Percentiles rank a stretch among this genome's conserved stretches.
These are phyloP conservation scores for Chionis minor DNA, from an alignment of 2,113 vertebrate genomes.

Conservation along the genomic window DNA sequence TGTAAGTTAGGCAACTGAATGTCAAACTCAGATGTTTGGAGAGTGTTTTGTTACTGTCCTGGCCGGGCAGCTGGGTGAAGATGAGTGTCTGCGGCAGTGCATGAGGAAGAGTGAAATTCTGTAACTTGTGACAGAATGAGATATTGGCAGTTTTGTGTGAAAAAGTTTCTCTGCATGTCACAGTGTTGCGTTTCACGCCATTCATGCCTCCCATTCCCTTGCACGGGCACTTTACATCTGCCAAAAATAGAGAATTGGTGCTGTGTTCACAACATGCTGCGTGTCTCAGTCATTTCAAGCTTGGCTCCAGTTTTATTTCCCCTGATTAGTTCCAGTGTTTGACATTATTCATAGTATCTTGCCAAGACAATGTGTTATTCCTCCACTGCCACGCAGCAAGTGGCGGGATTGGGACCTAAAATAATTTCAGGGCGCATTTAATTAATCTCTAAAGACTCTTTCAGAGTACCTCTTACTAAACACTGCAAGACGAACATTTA, in stretches of 20 bases:
- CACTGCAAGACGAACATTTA: fast-evolving
- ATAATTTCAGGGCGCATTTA: neutral
- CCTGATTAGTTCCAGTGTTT: neutral
- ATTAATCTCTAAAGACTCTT: neutral
- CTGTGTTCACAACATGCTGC: neutral
- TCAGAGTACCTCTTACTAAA: neutral
- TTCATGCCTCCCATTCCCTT: neutral
- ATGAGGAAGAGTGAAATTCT: fast-evolving
- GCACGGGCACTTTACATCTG: fast-evolving
- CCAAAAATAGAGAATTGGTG: neutral
- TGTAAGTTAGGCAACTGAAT: neutral
- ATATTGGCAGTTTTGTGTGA: neutral
- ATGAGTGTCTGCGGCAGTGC: fast-evolving
- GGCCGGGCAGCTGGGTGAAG: too few relatives aligned
- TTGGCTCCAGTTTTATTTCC: neutral
- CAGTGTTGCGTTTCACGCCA: neutral
- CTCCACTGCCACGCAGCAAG: neutral
- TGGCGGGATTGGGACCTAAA: neutral
- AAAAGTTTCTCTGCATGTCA: neutral
- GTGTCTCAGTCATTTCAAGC: neutral
- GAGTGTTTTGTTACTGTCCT: neutral
- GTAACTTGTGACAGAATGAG: neutral
- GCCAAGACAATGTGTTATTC: neutral
- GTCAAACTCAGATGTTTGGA: neutral
- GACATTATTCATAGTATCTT: neutral